A percentile compares a stretch with the other conserved stretches of the same genome.
Conservation (phyloP, 1,140 invertebrate species). For the Megalopta genalis region DNA sequence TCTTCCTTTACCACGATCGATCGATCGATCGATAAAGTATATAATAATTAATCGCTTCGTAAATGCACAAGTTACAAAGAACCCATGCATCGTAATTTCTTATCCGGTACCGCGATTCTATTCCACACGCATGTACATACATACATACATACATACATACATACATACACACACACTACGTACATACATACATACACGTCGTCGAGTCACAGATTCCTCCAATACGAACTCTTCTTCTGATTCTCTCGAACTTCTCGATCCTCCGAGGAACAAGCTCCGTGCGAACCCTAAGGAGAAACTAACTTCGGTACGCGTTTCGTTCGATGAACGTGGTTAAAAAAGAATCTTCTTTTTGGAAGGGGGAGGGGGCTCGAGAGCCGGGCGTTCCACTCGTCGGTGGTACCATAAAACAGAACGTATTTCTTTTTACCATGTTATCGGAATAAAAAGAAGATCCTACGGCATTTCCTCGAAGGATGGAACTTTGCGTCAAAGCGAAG, state of each 20-base stretch:
- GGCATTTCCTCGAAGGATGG: background rate
- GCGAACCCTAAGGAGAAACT: background rate
- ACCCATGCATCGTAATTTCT: constrained; percentile 22
- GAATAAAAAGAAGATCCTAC: too few relatives aligned
- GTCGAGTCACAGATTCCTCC: constrained; percentile 52
- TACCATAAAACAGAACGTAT: background rate
- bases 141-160: too few relatives aligned
- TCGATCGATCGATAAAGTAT: constrained; percentile 35
- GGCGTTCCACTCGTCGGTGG: background rate
- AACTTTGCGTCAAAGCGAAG: background rate
- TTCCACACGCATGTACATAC: background rate
- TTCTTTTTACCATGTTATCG: background rate
- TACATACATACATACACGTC: constrained; percentile 41
- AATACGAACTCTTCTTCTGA: constrained; percentile 36
- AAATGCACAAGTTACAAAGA: constrained; percentile 56
- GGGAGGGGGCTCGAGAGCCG: background rate
- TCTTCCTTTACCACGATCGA: constrained; percentile 15
- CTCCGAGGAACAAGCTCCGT: background rate
- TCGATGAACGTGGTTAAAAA: background rate
- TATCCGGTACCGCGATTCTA: constrained; percentile 53
- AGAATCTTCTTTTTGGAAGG: background rate
- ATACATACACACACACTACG: background rate
- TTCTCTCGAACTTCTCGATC: background rate
- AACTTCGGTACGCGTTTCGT: background rate
- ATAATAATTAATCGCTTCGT: constrained; percentile 34